Conservation (phyloP, 2,113 vertebrate genomes). For the Phainopepla nitens region DNA sequence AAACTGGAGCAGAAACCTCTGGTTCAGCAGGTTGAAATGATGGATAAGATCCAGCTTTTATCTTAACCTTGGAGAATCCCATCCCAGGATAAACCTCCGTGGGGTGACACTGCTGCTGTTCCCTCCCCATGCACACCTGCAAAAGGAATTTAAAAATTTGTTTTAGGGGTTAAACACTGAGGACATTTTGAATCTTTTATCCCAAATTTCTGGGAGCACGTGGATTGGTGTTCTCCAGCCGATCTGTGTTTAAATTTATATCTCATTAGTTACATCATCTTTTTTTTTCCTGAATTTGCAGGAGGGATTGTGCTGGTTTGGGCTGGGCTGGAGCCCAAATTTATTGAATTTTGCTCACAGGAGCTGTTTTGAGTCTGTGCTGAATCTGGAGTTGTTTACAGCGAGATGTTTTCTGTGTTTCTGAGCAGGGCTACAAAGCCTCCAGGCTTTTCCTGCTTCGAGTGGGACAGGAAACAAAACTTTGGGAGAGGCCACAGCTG, state of each 20-base stretch:
- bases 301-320: neutral
- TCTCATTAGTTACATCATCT: too few relatives aligned
- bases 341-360: neutral
- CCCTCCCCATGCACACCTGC: neutral
- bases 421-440: neutral
- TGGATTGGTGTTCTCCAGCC: accelerated
- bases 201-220: neutral
- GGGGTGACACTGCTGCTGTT: neutral
- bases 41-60: neutral
- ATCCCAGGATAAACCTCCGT: accelerated
- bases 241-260: neutral
- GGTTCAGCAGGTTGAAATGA: neutral
- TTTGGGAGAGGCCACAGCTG: neutral
- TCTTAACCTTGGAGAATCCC: neutral
- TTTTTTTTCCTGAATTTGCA: neutral
- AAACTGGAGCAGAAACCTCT: neutral
- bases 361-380: neutral
- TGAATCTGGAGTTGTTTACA: accelerated
- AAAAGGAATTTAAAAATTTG: neutral
- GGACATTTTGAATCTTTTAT: neutral
- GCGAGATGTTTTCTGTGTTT: accelerated
- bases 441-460: neutral
- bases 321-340: neutral
- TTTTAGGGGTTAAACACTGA: neutral
- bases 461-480: neutral